Base-by-base conservation (phyloP, 2,113 vertebrate genomes). In the Rhinolophus sinicus region DNA sequence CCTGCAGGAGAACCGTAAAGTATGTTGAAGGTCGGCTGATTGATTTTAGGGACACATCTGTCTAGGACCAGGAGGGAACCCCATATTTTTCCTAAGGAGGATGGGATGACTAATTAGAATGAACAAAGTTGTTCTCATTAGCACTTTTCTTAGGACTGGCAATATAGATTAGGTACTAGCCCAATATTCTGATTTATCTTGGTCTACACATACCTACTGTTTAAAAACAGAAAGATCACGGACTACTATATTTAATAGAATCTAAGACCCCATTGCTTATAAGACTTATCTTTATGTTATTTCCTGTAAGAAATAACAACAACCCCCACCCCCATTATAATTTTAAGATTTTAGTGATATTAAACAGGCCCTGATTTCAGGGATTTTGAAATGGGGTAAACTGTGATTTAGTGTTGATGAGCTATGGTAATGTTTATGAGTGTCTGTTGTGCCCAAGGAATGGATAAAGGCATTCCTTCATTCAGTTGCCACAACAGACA, bases 41-140 rank as follows among this genome's bases (percentile, higher is more conserved):
- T 40, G 58, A 44, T 81, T 82, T 56, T 47, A 78, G 38, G 44
- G 54, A 73, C 83, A 33, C 3, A 22, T 18, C 26, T 64, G 28
- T 69, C 52, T 56, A 64, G 50, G 56, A 6, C 47, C 35, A 40
- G 11, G 60, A 77, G 40, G 24, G 21, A 80, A 47, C 19, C 8
- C 13, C 6, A 26, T 15, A 73, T 22, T 88, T 87, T 58, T 64
- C 44, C 30, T 56, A 76, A 70, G 26, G 75, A 78, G 83, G 58
- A 38, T 65, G 6, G 56, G 14, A 58, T 65, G 75, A 54, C 8
- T 30, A 26, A 24, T 58, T 75, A 70, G n/a, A 92, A 87, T 60
- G 67, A 93, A 21, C 12, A 30, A 85, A 89, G n/a, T 76, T 90
- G n/a, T 76, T 90, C 58, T 93, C 44, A 56, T 60, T 60, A 97